phyloP scores from a whole-genome alignment of 2,113 vertebrate genomes.

The cattle (Bos taurus) region ARS-UCD2.0 NC_037330.1:50587501-50588000 shows the following conservation, averaged over 20 bases:
- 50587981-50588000: not conserved
- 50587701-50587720: slow-evolving; percentile 16
- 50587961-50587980: not conserved
- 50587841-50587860: not conserved
- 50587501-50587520: slow-evolving; percentile 39
- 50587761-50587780: slow-evolving; percentile 19
- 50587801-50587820: not conserved
- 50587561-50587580: not conserved
- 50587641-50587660: not conserved
- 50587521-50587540: not conserved
- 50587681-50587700: slow-evolving; percentile 7
- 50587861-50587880: not conserved
- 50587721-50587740: not conserved
- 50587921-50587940: slow-evolving; percentile 19
- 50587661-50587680: slow-evolving; percentile 5
- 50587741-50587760: not conserved
- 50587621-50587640: not conserved
- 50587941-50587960: slow-evolving; percentile 22
- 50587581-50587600: not conserved
- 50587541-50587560: not conserved
- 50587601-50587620: slow-evolving; percentile 31
- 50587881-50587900: not conserved
- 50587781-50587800: not conserved
- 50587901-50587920: not conserved
- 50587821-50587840: not conserved